Base-by-base conservation (phyloP, 2,888 invertebrate species). In the Eurois occulta region DNA sequence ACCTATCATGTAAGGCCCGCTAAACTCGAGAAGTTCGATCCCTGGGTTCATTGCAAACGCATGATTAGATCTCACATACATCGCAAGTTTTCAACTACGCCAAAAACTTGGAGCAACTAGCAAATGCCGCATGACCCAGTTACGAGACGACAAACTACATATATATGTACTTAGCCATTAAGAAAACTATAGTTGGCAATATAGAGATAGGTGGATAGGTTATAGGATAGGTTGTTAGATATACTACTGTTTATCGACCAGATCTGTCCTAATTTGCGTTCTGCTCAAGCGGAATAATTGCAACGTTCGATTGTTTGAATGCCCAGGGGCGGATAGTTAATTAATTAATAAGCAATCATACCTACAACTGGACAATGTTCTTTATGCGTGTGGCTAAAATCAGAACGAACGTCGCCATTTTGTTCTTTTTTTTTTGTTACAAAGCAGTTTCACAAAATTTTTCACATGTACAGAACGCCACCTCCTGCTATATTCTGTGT, bases 41-140 rank as follows among this genome's bases (percentile, higher is more conserved):
- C 52, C 41, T 62, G 32, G 28, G 67, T 62, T 72, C 46, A 68
- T 85, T 64, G 72, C 71, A 62, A 55, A 78, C 73, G 83, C 84
- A 83, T 78, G 73, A 86, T 83, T 78, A 78, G 68, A 86, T 86
- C 73, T 68, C 46, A 72, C 79, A 82, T 86, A 77, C 60, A 82
- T 86, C 52, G 77, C 13, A 73, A 83, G 79, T 83, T 83, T 78
- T 62, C 80, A 73, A 86, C 73, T 83, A 78, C 18, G 55, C 74
- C 79, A 83, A 83, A 83, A 83, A 79, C 72, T 86, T 86, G n/a
- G 43, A 69, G 81, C 72, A 69, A 52, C 84, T 46, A 62, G 73
- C 68, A 72, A 84, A 78, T 84, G 83, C 48, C 84, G 67, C 24
- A 65, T 74, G 83, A 86, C 83, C 86, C 66, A 86, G 64, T 78